Conservation (phyloP, 1,140 invertebrate genomes). For the Drosophila sp. region DNA sequence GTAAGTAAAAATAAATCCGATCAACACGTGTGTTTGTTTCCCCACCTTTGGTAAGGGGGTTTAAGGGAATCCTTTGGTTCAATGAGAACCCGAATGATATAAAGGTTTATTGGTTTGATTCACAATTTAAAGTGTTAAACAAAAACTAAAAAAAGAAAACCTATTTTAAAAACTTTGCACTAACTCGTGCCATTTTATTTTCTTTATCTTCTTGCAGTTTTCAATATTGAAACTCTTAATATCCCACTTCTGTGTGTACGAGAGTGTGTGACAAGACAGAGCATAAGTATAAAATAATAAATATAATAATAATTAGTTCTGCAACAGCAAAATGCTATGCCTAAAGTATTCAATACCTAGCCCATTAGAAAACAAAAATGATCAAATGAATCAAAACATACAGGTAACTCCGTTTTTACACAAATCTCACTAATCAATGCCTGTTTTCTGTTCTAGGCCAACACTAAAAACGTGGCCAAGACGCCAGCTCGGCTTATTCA, state of each 20-base stretch:
- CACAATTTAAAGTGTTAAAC: constrained; percentile 1
- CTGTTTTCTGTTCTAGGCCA: constrained; percentile 77
- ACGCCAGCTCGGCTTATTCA: constrained; percentile 42
- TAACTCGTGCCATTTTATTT: constrained; percentile 75
- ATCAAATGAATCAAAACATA: constrained; percentile 3
- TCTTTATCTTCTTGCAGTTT: constrained; percentile 83
- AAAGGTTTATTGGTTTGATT: constrained; percentile 34
- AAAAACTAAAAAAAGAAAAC: constrained; percentile 39
- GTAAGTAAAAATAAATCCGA: constrained; percentile 80
- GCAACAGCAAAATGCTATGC: constrained; percentile 19
- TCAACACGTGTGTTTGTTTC: constrained; percentile 77
- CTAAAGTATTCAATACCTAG: constrained; percentile 10
- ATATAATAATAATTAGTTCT: constrained; percentile 54
- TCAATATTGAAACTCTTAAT: constrained; percentile 77
- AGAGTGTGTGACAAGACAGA: constrained; percentile 46
- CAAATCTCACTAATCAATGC: constrained; percentile 75
- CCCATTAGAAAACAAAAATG: constrained; percentile 37
- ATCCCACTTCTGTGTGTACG: constrained; percentile 32
- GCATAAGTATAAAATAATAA: constrained; percentile 57
- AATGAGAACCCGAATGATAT: constrained; percentile 24
- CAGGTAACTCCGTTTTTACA: constrained; percentile 72
- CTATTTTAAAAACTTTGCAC: constrained; percentile 56
- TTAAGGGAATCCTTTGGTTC: constrained; percentile 52
- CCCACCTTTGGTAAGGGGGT: constrained; percentile 82
- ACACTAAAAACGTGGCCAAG: constrained; percentile 68